Base-by-base conservation (phyloP, 2,797 vertebrate species). In the Melanotaenia nigrans region DNA sequence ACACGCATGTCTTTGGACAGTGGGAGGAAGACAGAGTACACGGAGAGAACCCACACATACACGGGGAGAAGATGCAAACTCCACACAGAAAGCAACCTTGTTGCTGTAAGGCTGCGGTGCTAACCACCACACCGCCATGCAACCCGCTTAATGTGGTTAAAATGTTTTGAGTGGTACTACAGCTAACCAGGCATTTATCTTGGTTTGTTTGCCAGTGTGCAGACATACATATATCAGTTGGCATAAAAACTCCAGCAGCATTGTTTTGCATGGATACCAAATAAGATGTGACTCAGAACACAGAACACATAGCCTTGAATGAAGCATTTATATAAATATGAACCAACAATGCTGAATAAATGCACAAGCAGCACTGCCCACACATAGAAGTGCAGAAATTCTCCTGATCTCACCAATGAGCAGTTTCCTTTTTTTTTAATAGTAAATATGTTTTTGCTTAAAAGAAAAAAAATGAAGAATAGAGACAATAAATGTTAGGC, bases 311-410 rank as follows among this genome's bases (percentile, higher is more conserved):
- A n/a, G 45, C n/a, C 45, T 49, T n/a, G 45, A n/a, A 49, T 49
- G 16, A 47, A 9, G 45, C n/a, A 11, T 51, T 51, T 51, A 24
- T 20, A 51, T 2, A 24, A 6, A 13, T 54, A 25, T 61, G 56
- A 47, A n/a, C 24, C 18, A 45, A 47, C 20, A 35, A 13, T 4
- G 38, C 28, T 58, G 51, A 66, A 57, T 38, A 36, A 59, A 75
- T 51, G 33, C 11, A 28, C 20, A 11, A 72, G 45, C 8, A 70
- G 22, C 20, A 32, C 32, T 36, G 3, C 54, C 53, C 30, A 47
- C 32, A 36, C 38, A 28, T 38, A 2, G 12, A 16, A 71, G 22
- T 25, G 24, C 51, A n/a, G 22, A 61, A 38, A 49, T 8, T 38
- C 24, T 57, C 38, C 73, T 65, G 59, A 25, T 61, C 18, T 45